These are phyloP conservation scores for Potamilus streckersoni DNA, from an alignment of 1,140 invertebrate genomes.

Conservation along the genomic window DNA sequence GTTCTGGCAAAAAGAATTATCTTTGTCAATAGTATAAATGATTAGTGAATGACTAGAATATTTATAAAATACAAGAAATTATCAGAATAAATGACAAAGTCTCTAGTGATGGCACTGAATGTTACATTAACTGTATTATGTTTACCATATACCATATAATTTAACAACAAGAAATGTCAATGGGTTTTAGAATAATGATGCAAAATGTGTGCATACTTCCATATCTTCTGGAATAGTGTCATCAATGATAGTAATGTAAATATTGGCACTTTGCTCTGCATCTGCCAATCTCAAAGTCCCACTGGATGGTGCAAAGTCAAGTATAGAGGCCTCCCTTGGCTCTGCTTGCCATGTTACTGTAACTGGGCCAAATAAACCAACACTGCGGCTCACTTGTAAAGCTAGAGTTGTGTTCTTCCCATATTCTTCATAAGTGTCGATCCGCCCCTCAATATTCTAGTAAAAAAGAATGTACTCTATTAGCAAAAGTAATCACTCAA, in stretches of 20 bases:
- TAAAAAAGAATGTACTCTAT: constrained; percentile 1
- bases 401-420: constrained; percentile 47
- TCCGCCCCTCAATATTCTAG: constrained; percentile 60
- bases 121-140: not conserved
- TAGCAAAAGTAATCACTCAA: no score
- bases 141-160: not conserved
- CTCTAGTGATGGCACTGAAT: no score
- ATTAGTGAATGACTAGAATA: no score
- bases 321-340: constrained; percentile 46
- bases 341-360: constrained; percentile 58
- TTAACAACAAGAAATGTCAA: not conserved
- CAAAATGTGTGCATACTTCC: constrained; percentile 44
- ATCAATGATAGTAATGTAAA: constrained; percentile 59
- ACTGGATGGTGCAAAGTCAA: constrained; percentile 53
- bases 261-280: constrained; percentile 46
- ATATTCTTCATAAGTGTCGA: constrained; percentile 62
- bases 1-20: not conserved
- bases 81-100: no score
- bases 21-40: no score
- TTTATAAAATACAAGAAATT: no score
- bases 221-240: constrained; percentile 55
- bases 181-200: not conserved
- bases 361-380: constrained; percentile 55
- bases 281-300: constrained; percentile 55
- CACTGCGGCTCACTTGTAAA: constrained; percentile 45